Base-by-base conservation (phyloP, 2,888 invertebrate genomes). In the Baronia brevicornis region DNA sequence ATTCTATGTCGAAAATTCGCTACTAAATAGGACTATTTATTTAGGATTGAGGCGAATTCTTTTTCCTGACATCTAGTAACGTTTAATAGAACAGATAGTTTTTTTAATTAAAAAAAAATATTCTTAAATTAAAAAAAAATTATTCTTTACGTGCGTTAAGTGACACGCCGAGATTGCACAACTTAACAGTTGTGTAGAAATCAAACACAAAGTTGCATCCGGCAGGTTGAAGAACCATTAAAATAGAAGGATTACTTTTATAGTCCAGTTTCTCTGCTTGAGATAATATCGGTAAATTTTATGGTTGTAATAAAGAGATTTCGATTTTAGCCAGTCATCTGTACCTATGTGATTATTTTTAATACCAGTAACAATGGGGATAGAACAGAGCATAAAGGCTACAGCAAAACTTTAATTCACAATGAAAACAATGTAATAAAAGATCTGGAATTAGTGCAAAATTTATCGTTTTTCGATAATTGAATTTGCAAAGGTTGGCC, bases 211-310 rank as follows among this genome's bases (percentile, higher is more conserved):
- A 72, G 75, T 77, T 77, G 74, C 74, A 71, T 63, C 67, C 66
- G 68, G 62, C 77, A 77, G 74, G 73, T 75, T 74, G 72, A 65
- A 64, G 62, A 56, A 57, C 70, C 77, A 78, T 78, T 79, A 79
- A 78, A 79, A 74, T 78, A 70, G 70, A 72, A 72, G 78, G 79
- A 78, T 80, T 79, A 78, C 77, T 78, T 79, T 80, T 78, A 80
- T 77, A 46, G 68, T 68, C 62, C 65, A 51, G 67, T 74, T 74
- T 71, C 73, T 70, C 59, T 73, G 74, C 67, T 74, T 69, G 68
- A 77, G 79, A 78, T 78, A 78, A 79, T 80, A 80, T 79, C 75
- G 70, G 72, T 69, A 73, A 74, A 79, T 77, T 82, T 82, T 79
- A 80, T 78, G 73, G 60, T 58, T 58, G 74, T 64, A 77, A 78